Conservation (phyloP, 2,113 vertebrate species). For the Leiothrix lutea region DNA sequence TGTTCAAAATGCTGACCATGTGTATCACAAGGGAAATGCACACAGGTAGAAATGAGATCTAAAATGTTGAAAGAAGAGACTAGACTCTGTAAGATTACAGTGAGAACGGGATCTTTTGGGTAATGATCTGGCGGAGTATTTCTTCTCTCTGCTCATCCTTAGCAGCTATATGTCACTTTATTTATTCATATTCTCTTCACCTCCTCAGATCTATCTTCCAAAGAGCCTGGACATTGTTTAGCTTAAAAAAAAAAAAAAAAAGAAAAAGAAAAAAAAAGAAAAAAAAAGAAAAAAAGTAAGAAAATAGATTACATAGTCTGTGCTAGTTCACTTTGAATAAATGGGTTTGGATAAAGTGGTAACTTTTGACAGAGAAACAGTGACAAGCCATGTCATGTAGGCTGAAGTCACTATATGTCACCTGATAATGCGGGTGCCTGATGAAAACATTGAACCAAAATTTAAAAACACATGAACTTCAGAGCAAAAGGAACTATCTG, state of each 20-base stretch:
- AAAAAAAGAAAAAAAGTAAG: neutral
- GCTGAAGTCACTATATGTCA: neutral
- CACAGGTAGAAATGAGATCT: neutral
- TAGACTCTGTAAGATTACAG: neutral
- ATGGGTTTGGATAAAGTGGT: neutral
- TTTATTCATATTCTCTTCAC: neutral
- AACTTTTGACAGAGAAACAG: neutral
- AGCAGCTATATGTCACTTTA: neutral
- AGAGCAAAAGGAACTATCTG: neutral
- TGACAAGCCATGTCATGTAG: neutral
- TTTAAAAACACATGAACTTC: neutral
- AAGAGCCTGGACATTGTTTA: neutral
- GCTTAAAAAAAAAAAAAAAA: neutral
- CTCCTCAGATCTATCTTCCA: neutral
- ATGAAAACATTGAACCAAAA: neutral
- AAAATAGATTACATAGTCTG: neutral
- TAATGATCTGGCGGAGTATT: neutral
- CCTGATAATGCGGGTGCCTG: neutral
- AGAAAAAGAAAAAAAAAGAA: neutral
- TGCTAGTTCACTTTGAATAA: neutral
- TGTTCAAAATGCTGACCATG: neutral
- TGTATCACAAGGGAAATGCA: neutral
- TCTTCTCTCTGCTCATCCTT: neutral
- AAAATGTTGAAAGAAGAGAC: neutral
- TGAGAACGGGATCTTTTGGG: neutral